phyloP scores from a whole-genome alignment of 2,888 invertebrate species.

The Ophioninae sp. region DNA sequence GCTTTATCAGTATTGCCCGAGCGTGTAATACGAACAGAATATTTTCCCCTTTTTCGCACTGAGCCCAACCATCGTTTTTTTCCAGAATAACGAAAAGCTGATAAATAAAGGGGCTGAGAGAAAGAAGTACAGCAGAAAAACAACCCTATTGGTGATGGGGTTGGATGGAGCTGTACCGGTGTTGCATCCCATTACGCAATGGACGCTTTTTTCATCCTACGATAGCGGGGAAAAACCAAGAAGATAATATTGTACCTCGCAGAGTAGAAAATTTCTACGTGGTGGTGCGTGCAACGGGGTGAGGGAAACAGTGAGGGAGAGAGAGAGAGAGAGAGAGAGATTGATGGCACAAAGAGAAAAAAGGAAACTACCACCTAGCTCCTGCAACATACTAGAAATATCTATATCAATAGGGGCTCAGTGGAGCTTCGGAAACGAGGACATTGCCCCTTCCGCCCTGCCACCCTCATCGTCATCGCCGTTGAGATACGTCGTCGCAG shows the following conservation, averaged over 20 bases:
- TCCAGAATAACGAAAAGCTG: neutral
- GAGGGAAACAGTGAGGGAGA: no score
- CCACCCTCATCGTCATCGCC: slow-evolving; percentile 53
- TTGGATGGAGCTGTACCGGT: slow-evolving; percentile 17
- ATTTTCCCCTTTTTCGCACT: no score
- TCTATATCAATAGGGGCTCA: slow-evolving; percentile 22
- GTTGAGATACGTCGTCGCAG: slow-evolving; percentile 69
- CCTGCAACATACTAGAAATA: slow-evolving; percentile 26
- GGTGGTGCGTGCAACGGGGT: slow-evolving; percentile 14
- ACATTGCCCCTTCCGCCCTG: slow-evolving; percentile 70
- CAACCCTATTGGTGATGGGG: slow-evolving; percentile 14
- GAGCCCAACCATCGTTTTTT: neutral
- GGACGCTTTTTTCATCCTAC: slow-evolving; percentile 21
- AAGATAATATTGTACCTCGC: slow-evolving; percentile 53
- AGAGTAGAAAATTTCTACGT: slow-evolving; percentile 48
- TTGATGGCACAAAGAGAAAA: slow-evolving; percentile 34
- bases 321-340: slow-evolving; percentile 9
- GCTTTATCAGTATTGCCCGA: neutral
- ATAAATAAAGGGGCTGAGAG: neutral
- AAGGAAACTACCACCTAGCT: slow-evolving; percentile 40
- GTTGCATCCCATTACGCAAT: slow-evolving; percentile 5
- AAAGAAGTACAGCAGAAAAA: slow-evolving; percentile 2
- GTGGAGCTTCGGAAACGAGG: slow-evolving; percentile 69
- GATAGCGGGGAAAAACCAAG: slow-evolving; percentile 35
- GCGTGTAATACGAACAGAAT: no score